Conservation (phyloP, 2,888 invertebrate species). For the Poecilus cupreus region DNA sequence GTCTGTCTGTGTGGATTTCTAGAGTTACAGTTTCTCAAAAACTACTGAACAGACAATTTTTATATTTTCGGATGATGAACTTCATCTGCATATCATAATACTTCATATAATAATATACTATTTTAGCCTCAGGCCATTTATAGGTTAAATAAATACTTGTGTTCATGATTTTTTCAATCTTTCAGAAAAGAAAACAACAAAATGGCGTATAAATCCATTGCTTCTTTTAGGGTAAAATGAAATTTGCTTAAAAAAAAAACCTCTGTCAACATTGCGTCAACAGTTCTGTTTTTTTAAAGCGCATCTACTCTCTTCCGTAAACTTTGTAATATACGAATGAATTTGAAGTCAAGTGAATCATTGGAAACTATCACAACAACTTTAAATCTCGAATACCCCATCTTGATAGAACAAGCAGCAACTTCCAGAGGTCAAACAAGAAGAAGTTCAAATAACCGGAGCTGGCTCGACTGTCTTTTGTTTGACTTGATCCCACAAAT, state of each 20-base stretch:
- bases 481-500: conserved; percentile 14
- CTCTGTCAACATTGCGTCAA: background rate
- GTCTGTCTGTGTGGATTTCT: too few species aligned
- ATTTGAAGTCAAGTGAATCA: background rate
- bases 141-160: too few species aligned
- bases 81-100: too few species aligned
- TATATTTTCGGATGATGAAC: too few species aligned
- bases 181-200: too few species aligned
- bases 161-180: too few species aligned
- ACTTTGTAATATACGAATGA: background rate
- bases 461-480: background rate
- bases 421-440: background rate
- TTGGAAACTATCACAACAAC: background rate
- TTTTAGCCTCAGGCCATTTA: too few species aligned
- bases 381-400: background rate
- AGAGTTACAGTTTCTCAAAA: too few species aligned
- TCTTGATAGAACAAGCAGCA: background rate
- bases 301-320: background rate
- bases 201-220: too few species aligned
- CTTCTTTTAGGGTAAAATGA: too few species aligned
- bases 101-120: too few species aligned
- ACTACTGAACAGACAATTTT: too few species aligned
- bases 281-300: background rate
- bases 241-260: background rate
- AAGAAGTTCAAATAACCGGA: background rate